Evolutionary conservation across 2,888 invertebrate genomes (phyloP), one percentile per base, ranked within the genome.

Genomic region (Lottia scabra): DNA sequence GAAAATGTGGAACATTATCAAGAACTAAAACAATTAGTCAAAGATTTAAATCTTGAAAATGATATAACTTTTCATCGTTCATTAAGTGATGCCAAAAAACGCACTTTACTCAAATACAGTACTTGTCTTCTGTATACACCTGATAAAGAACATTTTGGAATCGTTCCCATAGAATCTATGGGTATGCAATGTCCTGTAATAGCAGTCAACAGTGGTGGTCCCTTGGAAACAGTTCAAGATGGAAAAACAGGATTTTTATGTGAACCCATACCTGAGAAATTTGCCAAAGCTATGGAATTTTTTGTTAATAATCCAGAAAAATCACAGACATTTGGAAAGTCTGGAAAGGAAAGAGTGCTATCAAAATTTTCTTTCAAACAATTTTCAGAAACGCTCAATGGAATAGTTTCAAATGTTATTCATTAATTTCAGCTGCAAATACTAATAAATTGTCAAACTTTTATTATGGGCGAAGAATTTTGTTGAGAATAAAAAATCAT

Each of bases 91-190:
- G 90, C 92, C 62, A 92, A 94, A 71, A 99, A 99, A 90, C 92
- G 95, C 8, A 92, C 94, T 16, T 90, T 99, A 26, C 91, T 99
- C n/a, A 91, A 92, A 46, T 91, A 93, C 72, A 94, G 95, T 81
- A 92, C 93, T 70, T 94, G 95, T 78, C 90, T 99, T 26, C 87
- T 99, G 27, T 99, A 99, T 87, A 99, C 99, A 10, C 99, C 99
- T 1, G 93, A 94, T 2, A 95, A 95, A 88, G 99, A 99, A 89
- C 99, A 99, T 91, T 99, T 99, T 91, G 99, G 99, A 6, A 99
- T 99, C 84, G 99, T 99, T 12, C 99, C 99, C 0, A 91, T 99
- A 70, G 99, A 99, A 91, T 98, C 98, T 0, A 99, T 99, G 99
- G 96, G 96, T 87, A 93, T 94, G 87, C 92, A 93, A 4, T 95